A percentile compares a stretch with the other conserved stretches of the same genome.
Evolutionary conservation across 2,113 vertebrate species (phyloP).

Genomic region (Lepus americanus): DNA sequence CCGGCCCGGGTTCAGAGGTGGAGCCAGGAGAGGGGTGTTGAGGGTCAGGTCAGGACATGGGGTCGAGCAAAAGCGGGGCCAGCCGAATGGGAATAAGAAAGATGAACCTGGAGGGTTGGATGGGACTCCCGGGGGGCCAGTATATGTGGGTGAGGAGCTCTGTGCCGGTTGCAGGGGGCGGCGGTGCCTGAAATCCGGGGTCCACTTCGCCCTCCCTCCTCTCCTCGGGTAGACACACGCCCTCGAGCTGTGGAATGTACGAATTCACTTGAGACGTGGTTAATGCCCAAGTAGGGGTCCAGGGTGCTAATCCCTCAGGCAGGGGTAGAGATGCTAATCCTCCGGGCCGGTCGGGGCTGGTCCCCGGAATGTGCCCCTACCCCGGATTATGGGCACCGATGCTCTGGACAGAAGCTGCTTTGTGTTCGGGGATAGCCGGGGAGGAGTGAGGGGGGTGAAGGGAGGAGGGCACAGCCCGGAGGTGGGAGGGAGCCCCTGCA

Average conservation of each 20-base stretch:
- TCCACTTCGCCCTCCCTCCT: background rate
- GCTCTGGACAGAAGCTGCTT: slow-evolving; percentile 81
- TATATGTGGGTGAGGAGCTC: background rate
- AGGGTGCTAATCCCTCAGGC: slow-evolving; percentile 76
- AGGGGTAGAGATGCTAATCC: slow-evolving; percentile 77
- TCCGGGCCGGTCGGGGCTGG: slow-evolving; percentile 81
- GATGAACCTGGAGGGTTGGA: background rate
- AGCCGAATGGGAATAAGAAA: slow-evolving; percentile 9
- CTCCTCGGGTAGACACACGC: background rate
- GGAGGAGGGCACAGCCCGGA: slow-evolving; percentile 46
- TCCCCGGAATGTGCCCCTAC: slow-evolving; percentile 82
- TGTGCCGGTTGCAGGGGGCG: background rate
- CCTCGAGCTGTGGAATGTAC: slow-evolving; percentile 74
- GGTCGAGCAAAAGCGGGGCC: slow-evolving; percentile 50
- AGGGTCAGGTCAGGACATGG: slow-evolving; percentile 65
- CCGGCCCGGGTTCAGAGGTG: background rate
- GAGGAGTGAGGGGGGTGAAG: background rate
- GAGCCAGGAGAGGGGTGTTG: slow-evolving; percentile 2
- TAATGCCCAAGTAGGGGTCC: slow-evolving; percentile 78
- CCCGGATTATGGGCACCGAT: slow-evolving; percentile 79
- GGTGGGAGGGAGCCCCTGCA: slow-evolving; percentile 40
- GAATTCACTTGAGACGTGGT: slow-evolving; percentile 40
- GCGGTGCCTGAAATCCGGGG: background rate
- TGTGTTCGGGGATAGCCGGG: slow-evolving; percentile 69
- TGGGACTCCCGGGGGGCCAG: background rate